These are phyloP conservation scores for Gymnopithys bicolor DNA, from an alignment of 2,797 vertebrate genomes.

Conservation along the genomic window DNA sequence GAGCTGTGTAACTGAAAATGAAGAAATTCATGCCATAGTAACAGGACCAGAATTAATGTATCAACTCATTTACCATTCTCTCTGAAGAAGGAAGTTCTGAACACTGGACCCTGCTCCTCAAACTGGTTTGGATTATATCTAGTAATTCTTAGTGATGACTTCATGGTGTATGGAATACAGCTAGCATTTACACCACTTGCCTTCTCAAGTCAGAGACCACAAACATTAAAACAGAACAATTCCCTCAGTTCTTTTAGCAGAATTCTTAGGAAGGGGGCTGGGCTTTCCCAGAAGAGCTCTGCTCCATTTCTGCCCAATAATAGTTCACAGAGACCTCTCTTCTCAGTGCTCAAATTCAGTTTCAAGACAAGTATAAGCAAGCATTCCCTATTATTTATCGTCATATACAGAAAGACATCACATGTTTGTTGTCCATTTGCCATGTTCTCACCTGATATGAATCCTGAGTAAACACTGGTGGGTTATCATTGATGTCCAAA, in stretches of 20 bases:
- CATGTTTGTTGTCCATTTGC: background rate
- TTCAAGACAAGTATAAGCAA: background rate
- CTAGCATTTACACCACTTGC: background rate
- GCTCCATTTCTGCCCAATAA: background rate
- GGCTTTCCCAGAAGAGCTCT: background rate
- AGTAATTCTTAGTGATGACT: background rate
- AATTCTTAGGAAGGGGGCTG: background rate
- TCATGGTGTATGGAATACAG: background rate
- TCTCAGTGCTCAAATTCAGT: background rate
- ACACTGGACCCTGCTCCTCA: background rate
- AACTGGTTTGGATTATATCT: background rate
- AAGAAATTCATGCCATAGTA: background rate
- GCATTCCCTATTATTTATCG: background rate
- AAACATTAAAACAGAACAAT: background rate
- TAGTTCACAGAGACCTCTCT: background rate
- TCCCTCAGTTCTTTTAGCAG: background rate
- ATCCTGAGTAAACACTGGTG: conserved; percentile 86
- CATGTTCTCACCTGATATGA: conserved; percentile 85
- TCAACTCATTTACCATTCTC: background rate
- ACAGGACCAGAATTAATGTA: background rate
- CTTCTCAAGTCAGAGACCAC: background rate
- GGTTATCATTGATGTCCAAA: conserved; percentile 90
- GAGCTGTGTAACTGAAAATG: background rate
- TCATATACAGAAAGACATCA: background rate
- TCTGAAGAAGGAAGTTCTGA: background rate